Conservation (phyloP, 1,140 invertebrate species). For the Papilio polyxenes region DNA sequence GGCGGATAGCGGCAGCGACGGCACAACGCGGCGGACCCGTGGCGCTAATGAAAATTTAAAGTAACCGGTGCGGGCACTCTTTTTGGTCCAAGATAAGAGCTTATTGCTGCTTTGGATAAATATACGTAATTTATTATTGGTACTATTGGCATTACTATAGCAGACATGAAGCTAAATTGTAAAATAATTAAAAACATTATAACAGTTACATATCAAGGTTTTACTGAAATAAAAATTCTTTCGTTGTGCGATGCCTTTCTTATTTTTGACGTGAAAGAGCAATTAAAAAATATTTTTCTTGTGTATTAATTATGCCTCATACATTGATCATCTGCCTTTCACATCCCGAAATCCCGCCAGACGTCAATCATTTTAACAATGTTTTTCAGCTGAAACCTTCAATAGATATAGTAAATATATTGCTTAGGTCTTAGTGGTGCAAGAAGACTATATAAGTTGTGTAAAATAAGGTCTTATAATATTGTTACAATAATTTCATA, state of each 20-base stretch:
- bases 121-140: neutral
- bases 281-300: too few species aligned
- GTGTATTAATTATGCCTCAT: too few species aligned
- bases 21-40: conserved; percentile 47
- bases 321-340: too few species aligned
- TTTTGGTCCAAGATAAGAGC: conserved; percentile 38
- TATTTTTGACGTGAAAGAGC: neutral
- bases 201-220: neutral
- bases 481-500: too few species aligned
- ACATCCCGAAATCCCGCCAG: too few species aligned
- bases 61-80: conserved; percentile 59
- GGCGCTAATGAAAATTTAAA: conserved; percentile 77
- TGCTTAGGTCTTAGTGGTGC: too few species aligned
- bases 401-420: too few species aligned
- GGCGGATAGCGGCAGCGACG: conserved; percentile 43
- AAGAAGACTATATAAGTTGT: too few species aligned
- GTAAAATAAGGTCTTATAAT: too few species aligned
- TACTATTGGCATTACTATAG: neutral
- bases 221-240: neutral
- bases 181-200: neutral
- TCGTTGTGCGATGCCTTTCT: neutral
- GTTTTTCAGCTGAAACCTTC: too few species aligned
- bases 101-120: neutral
- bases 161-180: neutral
- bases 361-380: too few species aligned